Evolutionary conservation across 2,888 invertebrate genomes (phyloP).

Genomic region (Cordilura impudica): DNA sequence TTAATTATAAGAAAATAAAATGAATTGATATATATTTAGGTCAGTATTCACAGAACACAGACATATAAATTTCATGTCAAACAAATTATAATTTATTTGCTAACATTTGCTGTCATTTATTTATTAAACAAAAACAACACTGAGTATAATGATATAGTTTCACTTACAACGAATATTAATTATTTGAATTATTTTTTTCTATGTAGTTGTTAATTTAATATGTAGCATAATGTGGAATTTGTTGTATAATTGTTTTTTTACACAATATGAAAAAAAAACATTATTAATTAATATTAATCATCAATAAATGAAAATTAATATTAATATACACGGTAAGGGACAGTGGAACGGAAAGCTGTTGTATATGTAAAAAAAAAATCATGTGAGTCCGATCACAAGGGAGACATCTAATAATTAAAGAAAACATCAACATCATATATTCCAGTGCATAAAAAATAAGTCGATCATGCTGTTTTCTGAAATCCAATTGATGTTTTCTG

Average conservation of each 20-base stretch:
- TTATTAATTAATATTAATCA: constrained; percentile 54
- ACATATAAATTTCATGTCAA: constrained; percentile 42
- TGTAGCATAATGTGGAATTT: constrained; percentile 46
- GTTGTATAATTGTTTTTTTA: constrained; percentile 50
- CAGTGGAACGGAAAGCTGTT: constrained; percentile 21
- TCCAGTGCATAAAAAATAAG: no score
- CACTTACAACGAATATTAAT: constrained; percentile 61
- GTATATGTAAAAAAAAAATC: no score
- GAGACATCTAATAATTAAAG: no score
- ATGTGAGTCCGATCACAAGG: no score
- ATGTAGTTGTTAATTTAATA: constrained; percentile 33
- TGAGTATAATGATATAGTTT: constrained; percentile 45
- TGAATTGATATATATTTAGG: constrained; percentile 57
- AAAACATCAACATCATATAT: no score
- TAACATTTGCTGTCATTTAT: constrained; percentile 26
- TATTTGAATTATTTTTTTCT: constrained; percentile 46
- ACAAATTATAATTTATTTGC: constrained; percentile 4
- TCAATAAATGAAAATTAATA: constrained; percentile 26
- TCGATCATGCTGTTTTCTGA: no score
- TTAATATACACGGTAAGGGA: constrained; percentile 5
- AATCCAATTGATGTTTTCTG: no score
- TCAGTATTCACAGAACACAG: constrained; percentile 33
- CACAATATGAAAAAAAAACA: constrained; percentile 13
- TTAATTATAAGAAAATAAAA: constrained; percentile 49
- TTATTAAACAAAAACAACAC: neutral